Evolutionary conservation across 2,888 invertebrate genomes (phyloP).

Genomic region (Ditylenchus weischeri): DNA sequence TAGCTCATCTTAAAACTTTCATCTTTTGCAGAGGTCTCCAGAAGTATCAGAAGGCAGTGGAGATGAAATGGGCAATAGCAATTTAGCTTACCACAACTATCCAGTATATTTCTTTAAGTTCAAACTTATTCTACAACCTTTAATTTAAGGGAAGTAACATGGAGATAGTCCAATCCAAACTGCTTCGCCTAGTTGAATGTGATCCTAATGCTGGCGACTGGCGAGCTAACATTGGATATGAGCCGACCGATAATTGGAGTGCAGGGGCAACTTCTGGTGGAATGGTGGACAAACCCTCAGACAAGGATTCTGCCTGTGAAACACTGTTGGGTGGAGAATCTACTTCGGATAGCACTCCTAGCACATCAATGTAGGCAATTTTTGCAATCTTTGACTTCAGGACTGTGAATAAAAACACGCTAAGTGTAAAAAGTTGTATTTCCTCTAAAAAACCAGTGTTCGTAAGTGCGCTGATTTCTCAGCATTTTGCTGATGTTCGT

Average conservation of each 20-base stretch:
- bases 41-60: constrained; percentile 21
- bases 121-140: not conserved
- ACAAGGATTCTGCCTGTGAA: constrained; percentile 10
- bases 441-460: too few relatives aligned
- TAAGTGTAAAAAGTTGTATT: too few relatives aligned
- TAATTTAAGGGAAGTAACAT: not conserved
- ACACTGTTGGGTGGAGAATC: constrained; percentile 3
- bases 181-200: constrained; percentile 16
- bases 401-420: too few relatives aligned
- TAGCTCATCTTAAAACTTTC: too few relatives aligned
- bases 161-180: constrained; percentile 9
- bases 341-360: not conserved
- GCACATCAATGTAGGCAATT: not conserved
- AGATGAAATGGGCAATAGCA: constrained; percentile 7
- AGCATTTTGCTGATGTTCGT: too few relatives aligned
- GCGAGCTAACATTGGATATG: too few relatives aligned
- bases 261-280: not conserved
- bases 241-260: not conserved
- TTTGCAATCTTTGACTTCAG: too few relatives aligned
- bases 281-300: not conserved
- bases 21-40: constrained; percentile 20
- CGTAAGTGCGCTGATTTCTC: too few relatives aligned
- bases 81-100: too few relatives aligned
- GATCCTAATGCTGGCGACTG: not conserved
- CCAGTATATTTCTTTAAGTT: not conserved